Percentiles rank a stretch among this genome's conserved stretches.
Evolutionary conservation across 2,888 invertebrate species (phyloP).

Genomic region (Schizaphis graminum): DNA sequence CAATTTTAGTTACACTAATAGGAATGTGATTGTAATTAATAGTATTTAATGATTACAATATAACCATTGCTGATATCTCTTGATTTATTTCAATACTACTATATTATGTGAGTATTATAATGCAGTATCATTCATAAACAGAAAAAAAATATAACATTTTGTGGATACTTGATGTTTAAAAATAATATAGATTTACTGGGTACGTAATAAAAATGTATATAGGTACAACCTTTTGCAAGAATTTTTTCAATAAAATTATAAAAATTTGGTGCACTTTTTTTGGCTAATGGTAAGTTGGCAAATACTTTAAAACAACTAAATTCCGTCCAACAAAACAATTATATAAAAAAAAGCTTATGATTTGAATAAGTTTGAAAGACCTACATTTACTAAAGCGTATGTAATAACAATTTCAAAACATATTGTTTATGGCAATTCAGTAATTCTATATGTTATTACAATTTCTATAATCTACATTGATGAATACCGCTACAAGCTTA

Average conservation of each 20-base stretch:
- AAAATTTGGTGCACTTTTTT: neutral
- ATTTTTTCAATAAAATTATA: neutral
- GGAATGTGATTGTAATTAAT: neutral
- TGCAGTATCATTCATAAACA: neutral
- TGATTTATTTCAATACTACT: neutral
- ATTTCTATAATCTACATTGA: neutral
- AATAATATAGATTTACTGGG: neutral
- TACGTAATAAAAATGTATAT: neutral
- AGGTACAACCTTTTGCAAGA: neutral
- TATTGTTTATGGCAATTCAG: neutral
- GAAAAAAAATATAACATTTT: neutral
- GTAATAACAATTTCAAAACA: neutral
- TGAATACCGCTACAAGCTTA: neutral
- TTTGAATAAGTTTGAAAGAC: neutral
- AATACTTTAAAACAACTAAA: constrained; percentile 24
- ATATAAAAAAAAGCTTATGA: neutral
- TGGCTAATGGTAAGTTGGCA: neutral
- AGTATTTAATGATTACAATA: neutral
- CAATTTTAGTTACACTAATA: neutral
- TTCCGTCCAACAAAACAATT: neutral
- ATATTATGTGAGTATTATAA: too few relatives aligned
- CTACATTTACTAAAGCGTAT: neutral
- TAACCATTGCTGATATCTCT: neutral
- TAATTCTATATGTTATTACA: neutral
- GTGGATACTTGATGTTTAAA: neutral